Base-by-base conservation (phyloP, 2,797 vertebrate species). In the Manis pentadactyla region DNA sequence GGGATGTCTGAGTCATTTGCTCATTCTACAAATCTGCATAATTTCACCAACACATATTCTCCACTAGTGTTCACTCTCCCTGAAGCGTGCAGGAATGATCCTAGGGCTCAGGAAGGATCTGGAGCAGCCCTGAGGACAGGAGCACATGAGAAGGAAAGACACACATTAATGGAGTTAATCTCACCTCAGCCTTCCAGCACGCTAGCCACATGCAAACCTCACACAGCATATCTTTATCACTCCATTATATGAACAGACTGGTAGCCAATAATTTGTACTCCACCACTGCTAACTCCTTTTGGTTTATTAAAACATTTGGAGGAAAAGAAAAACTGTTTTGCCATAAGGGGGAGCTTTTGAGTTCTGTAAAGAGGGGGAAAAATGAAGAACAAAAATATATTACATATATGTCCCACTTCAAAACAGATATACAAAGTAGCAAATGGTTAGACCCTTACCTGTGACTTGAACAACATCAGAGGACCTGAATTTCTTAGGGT, bases 291-390 rank as follows among this genome's bases (percentile, higher is more conserved):
- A 97, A 98, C 81, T 97, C 93, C 96, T 98, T 98, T 97, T 96
- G 96, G 97, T 96, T 96, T 96, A 97, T 64, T 97, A 97, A 98
- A 98, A 97, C 95, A 95, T 95, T 98, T 81, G 7, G 66, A 87
- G 61, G 3, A 37, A 68, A 95, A 91, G 88, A 79, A 81, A 29
- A 95, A 97, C 98, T 98, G 92, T 98, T 98, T 98, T 98, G 98
- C 99, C 99, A 98, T 99, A 98, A 98, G 99, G 98, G 99, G 99
- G 98, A 98, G 98, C 99, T 98, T 99, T 98, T 98, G 99, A 98
- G 98, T 98, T 97, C 98, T 95, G 98, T 96, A 98, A 97, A 98
- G 97, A 98, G 94, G 94, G 95, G 97, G 96, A 95, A 91, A 97
- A 97, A 96, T 93, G 93, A 51, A 83, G 8, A 21, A 61, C 78